These are phyloP conservation scores for Microchirus variegatus DNA, from an alignment of 2,797 vertebrate species.

Conservation along the genomic window DNA sequence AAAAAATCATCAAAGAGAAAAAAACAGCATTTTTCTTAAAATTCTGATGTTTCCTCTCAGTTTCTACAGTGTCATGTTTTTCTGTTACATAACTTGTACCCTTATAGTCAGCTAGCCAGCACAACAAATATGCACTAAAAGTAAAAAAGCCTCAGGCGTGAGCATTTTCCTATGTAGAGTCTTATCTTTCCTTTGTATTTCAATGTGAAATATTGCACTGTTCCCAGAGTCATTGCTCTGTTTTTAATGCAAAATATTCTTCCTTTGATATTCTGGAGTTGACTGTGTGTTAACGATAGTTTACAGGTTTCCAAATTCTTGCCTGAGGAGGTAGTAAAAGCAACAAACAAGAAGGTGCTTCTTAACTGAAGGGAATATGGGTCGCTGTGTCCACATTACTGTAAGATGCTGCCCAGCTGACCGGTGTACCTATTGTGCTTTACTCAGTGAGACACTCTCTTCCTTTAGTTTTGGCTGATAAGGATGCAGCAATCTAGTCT, in stretches of 20 bases:
- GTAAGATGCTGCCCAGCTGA: constrained; percentile 45
- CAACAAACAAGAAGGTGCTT: constrained; percentile 39
- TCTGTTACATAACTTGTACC: constrained; percentile 55
- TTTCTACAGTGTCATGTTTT: constrained; percentile 57
- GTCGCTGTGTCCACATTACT: constrained; percentile 23
- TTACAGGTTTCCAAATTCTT: constrained; percentile 38
- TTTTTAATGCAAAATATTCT: constrained; percentile 21
- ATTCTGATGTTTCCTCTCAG: constrained; percentile 28
- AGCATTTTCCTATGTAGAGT: constrained; percentile 51
- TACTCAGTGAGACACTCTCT: constrained; percentile 34
- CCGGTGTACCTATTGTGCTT: constrained; percentile 76
- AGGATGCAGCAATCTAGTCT: constrained; percentile 48
- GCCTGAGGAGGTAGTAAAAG: constrained; percentile 76
- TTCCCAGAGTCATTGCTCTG: constrained; percentile 77
- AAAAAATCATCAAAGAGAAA: constrained; percentile 42
- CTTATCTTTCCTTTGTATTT: constrained; percentile 63
- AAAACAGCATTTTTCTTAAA: constrained; percentile 52
- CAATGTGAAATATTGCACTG: constrained; percentile 83
- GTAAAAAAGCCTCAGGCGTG: constrained; percentile 50
- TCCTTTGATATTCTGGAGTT: constrained; percentile 35
- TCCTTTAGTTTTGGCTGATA: constrained; percentile 59
- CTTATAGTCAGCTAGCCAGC: constrained; percentile 55
- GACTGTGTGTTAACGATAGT: constrained; percentile 2
- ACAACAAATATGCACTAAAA: constrained; percentile 26
- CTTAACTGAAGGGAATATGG: constrained; percentile 11